phyloP scores from a whole-genome alignment of 1,140 invertebrate genomes.

The Octopus bimaculoides region DNA sequence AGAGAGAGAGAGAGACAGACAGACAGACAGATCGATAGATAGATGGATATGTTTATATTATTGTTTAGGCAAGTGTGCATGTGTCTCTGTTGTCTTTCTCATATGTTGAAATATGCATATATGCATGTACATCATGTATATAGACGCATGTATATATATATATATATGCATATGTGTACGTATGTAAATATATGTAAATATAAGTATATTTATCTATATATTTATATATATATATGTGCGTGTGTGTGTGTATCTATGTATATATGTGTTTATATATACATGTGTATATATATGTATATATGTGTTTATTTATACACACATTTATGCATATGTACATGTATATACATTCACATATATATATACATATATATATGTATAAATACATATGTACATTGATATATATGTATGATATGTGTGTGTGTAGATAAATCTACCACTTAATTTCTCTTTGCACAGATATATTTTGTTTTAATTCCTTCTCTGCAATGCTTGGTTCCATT shows the following conservation, averaged over 20 bases:
- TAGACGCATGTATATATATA: background rate
- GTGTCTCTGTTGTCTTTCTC: background rate
- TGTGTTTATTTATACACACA: background rate
- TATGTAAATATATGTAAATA: background rate
- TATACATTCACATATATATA: background rate
- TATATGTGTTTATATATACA: background rate
- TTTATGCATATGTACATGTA: background rate
- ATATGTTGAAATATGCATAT: background rate
- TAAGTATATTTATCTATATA: background rate
- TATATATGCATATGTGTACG: background rate
- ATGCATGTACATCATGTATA: background rate
- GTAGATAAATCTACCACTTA: no score
- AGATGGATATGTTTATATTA: background rate
- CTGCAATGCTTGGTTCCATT: no score
- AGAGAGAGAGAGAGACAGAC: background rate
- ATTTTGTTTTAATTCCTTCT: no score
- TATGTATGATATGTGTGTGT: background rate
- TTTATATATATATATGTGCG: background rate
- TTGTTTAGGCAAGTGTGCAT: background rate
- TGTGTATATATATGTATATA: background rate
- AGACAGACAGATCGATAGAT: background rate
- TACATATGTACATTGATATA: background rate
- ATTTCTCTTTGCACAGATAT: no score
- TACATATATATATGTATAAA: background rate
- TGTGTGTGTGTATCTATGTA: background rate